Evolutionary conservation across 2,888 invertebrate genomes (phyloP).

Genomic region (Caenorhabditis angaria): DNA sequence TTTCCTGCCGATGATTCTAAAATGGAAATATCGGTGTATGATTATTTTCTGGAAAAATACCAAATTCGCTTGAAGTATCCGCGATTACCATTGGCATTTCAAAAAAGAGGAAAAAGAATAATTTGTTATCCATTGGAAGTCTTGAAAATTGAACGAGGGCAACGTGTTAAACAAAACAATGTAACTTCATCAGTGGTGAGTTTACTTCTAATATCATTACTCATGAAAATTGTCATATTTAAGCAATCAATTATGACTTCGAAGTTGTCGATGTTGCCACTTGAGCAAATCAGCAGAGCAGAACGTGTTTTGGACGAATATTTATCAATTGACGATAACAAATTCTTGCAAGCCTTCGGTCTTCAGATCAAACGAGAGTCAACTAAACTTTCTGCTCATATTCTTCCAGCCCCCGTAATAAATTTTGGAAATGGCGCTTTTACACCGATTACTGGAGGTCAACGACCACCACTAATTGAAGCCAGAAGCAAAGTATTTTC

Average conservation of each 20-base stretch:
- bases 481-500: slow-evolving; percentile 16
- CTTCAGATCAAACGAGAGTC: slow-evolving; percentile 3
- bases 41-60: slow-evolving; percentile 32
- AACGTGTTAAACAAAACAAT: slow-evolving; percentile 26
- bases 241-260: slow-evolving; percentile 29
- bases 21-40: slow-evolving; percentile 26
- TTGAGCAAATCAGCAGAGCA: slow-evolving; percentile 13
- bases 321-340: slow-evolving; percentile 17
- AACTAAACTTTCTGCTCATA: slow-evolving; percentile 8
- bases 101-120: slow-evolving; percentile 1
- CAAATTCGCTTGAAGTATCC: slow-evolving; percentile 29
- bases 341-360: slow-evolving; percentile 33
- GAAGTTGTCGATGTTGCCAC: slow-evolving; percentile 15
- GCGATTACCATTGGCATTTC: slow-evolving; percentile 30
- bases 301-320: neutral
- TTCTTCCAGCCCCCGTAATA: slow-evolving; percentile 20
- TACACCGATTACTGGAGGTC: neutral
- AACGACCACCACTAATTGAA: neutral
- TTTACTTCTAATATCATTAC: neutral
- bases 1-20: slow-evolving; percentile 1
- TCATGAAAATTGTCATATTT: neutral
- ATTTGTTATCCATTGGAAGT: slow-evolving; percentile 38
- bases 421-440: too few species aligned
- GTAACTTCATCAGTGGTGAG: slow-evolving; percentile 17
- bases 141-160: slow-evolving; percentile 31